Conservation (phyloP, 2,797 vertebrate genomes). For the Rhabdomys pumilio region DNA sequence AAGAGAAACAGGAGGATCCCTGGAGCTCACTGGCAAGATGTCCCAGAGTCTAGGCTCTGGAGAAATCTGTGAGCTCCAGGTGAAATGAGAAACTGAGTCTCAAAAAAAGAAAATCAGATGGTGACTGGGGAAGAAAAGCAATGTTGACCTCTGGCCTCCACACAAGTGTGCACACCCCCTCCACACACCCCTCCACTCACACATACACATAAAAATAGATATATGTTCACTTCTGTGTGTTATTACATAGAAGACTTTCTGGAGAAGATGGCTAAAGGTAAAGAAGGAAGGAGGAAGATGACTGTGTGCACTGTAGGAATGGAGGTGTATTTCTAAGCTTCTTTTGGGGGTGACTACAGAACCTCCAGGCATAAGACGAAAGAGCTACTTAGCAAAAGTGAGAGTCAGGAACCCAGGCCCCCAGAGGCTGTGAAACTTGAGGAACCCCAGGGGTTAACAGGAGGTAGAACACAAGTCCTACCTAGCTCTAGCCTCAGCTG, state of each 20-base stretch:
- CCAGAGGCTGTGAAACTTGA: not conserved
- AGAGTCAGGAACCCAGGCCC: not conserved
- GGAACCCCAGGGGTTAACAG: not conserved
- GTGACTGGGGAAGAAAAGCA: not conserved
- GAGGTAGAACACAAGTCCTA: no score
- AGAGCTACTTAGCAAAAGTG: not conserved
- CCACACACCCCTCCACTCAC: not conserved
- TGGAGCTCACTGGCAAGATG: not conserved
- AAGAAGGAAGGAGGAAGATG: not conserved
- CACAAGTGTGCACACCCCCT: no score
- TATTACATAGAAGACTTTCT: conserved; percentile 41
- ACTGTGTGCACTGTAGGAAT: accelerated
- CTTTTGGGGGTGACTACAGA: not conserved
- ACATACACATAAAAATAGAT: not conserved
- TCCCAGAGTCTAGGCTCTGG: not conserved
- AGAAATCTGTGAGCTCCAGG: not conserved
- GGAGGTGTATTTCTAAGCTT: not conserved
- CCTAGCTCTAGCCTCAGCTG: not conserved
- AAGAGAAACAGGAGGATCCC: not conserved
- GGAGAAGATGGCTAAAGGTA: not conserved
- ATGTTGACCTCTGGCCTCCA: not conserved
- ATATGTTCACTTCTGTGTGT: not conserved
- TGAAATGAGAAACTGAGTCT: not conserved
- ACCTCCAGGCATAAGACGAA: not conserved
- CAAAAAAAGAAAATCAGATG: not conserved